phyloP scores from a whole-genome alignment of 2,888 invertebrate species.

The Geotrupes spiniger region DNA sequence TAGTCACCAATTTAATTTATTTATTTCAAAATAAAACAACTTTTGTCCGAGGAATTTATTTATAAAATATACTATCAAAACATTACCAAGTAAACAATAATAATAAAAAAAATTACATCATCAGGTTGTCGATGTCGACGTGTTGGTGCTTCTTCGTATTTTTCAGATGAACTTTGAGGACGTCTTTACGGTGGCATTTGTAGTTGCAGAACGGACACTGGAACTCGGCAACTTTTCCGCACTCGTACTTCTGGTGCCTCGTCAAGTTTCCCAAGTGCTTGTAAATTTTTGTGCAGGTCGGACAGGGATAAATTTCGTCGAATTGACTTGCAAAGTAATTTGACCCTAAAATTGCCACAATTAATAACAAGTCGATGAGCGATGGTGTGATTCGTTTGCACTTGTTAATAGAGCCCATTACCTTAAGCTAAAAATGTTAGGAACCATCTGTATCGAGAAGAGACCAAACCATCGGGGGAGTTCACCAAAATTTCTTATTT shows the following conservation, averaged over 20 bases:
- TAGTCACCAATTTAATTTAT: too few species aligned
- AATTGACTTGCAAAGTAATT: constrained; percentile 1
- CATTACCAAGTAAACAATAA: too few species aligned
- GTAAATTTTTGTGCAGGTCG: constrained; percentile 54
- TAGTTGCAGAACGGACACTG: constrained; percentile 37
- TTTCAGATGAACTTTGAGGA: constrained; percentile 20
- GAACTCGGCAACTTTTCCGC: constrained; percentile 51
- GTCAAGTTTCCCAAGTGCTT: constrained; percentile 56
- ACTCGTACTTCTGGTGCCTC: constrained; percentile 55
- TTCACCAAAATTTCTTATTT: neutral
- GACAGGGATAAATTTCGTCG: constrained; percentile 33
- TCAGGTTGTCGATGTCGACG: constrained; percentile 12
- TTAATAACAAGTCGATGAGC: too few species aligned
- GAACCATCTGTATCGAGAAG: neutral
- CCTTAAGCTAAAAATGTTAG: neutral
- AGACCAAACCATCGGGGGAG: neutral
- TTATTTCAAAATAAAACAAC: too few species aligned
- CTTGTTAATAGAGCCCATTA: constrained; percentile 4
- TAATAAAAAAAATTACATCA: neutral
- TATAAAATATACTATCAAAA: neutral
- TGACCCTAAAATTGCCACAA: constrained; percentile 8
- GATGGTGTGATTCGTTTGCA: neutral
- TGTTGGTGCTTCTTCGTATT: constrained; percentile 22
- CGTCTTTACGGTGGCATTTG: constrained; percentile 21
- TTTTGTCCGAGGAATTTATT: constrained; percentile 1